Evolutionary conservation across 2,113 vertebrate genomes (phyloP).

Genomic region (Sisor rabdophorus): DNA sequence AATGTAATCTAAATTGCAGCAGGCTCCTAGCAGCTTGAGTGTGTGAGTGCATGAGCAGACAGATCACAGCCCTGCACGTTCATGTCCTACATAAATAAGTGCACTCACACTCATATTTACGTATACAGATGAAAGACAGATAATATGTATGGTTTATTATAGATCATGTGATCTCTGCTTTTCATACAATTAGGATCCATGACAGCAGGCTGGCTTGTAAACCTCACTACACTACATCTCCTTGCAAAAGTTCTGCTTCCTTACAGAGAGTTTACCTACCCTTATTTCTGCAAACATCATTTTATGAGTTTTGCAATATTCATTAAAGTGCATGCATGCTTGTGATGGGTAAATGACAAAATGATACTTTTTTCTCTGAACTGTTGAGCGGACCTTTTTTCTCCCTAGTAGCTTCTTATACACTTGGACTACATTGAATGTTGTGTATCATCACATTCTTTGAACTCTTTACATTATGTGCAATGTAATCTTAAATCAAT

Average conservation of each 20-base stretch:
- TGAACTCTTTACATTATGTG: neutral
- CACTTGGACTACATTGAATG: no score
- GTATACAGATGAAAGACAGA: constrained; percentile 4
- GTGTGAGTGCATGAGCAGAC: constrained; percentile 21
- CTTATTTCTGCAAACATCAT: neutral
- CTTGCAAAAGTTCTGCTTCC: neutral
- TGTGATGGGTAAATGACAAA: no score
- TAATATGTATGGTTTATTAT: neutral
- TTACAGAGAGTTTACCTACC: neutral
- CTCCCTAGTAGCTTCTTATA: no score
- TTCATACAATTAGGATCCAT: neutral
- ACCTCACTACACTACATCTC: neutral
- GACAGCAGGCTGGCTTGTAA: neutral
- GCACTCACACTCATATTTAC: neutral
- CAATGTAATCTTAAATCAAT: neutral
- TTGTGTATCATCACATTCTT: no score
- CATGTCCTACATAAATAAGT: constrained; percentile 16
- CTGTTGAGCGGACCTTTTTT: no score
- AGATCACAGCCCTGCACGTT: constrained; percentile 18
- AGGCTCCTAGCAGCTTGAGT: constrained; percentile 6
- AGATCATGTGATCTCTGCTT: neutral
- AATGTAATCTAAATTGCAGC: constrained; percentile 32
- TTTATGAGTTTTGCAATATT: neutral
- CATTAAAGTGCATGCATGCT: no score
- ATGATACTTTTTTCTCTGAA: no score